Evolutionary conservation across 2,113 vertebrate genomes (phyloP), one percentile per base, ranked within the genome.

Genomic region (Mustela lutreola): DNA sequence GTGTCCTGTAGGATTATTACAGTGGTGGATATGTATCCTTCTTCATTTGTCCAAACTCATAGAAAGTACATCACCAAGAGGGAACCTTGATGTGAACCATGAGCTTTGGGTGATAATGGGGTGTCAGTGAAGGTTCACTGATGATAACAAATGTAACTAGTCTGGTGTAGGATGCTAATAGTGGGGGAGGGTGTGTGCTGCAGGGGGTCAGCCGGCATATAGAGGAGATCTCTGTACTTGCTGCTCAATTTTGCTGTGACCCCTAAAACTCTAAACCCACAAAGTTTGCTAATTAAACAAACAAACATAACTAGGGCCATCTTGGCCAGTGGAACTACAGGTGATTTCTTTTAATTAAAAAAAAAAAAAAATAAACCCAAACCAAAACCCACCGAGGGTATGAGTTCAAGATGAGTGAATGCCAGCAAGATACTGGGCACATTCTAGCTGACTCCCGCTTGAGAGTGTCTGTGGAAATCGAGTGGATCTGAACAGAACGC

Each of bases 381-480:
- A 36, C 28, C 24, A 22, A 88, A 89, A 84, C 18, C 18, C 36
- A 22, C 2, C 48, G 73, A 67, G 22, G 18, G 7, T n/a, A 1
- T 33, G 45, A 39, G 18, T 94, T 97, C 58, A 80, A 58, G 81
- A 62, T 21, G 36, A 89, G 36, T 10, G 33, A 91, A 91, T n/a
- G n/a, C n/a, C 58, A 81, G 2, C 8, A 39, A 75, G 39, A 65
- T 70, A 73, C 3, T 16, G 22, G 36, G 45, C 18, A 11, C 11
- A 28, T 63, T 56, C 63, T 80, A 31, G 39, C 16, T 56, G 19
- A 89, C 11, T 10, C 48, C 65, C 16, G 36, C 62, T 36, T 89
- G 62, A 58, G 31, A 85, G 79, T 89, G 63, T 62, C 28, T 63
- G 67, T 42, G 36, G 90, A 94, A 96, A 92, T 39, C 50, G 14